phyloP scores from a whole-genome alignment of 2,113 vertebrate species.

The Oreamnos americanus region DNA sequence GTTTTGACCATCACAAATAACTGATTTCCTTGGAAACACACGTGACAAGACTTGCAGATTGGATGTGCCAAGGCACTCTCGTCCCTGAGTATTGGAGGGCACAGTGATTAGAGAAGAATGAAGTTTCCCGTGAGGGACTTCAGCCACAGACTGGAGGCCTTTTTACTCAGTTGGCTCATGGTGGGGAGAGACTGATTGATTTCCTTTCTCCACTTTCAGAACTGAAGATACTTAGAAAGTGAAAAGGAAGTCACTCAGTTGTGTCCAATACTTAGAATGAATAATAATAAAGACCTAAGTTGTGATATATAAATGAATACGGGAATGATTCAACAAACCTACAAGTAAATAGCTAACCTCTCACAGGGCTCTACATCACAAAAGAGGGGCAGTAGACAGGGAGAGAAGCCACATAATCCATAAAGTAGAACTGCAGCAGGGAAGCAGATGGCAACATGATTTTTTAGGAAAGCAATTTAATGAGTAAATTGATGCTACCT shows the following conservation, averaged over 20 bases:
- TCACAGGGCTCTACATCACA: background rate
- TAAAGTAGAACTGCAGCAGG: background rate
- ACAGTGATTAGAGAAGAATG: background rate
- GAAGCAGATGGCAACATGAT: background rate
- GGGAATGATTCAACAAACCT: background rate
- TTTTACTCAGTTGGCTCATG: background rate
- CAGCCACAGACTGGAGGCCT: background rate
- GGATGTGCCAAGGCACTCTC: background rate
- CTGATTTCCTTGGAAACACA: background rate
- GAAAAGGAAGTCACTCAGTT: background rate
- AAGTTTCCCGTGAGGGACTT: background rate
- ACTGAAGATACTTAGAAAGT: background rate
- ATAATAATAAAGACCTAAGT: background rate
- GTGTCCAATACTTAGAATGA: background rate
- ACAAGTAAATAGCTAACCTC: background rate
- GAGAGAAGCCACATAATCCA: background rate
- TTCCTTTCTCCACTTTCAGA: background rate
- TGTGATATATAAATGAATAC: background rate
- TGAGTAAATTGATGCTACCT: background rate
- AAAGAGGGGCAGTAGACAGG: background rate
- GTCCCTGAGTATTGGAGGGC: background rate
- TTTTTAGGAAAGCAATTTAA: background rate
- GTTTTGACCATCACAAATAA: background rate
- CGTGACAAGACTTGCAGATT: background rate
- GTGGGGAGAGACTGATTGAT: background rate